Evolutionary conservation across 2,888 invertebrate species (phyloP), one percentile per base, ranked within the genome.

Genomic region (Melinopterus prodromus): DNA sequence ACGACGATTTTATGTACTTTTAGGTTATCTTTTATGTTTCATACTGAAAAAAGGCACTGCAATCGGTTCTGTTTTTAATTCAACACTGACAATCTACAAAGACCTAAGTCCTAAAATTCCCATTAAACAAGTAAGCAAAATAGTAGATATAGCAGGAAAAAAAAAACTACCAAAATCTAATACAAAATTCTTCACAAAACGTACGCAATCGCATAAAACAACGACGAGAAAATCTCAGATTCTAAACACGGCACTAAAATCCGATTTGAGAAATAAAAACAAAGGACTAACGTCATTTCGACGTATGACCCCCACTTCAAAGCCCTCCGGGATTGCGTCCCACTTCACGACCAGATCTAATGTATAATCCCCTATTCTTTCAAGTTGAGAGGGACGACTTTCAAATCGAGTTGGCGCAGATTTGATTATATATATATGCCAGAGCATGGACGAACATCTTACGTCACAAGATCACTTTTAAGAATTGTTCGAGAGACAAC

Each of bases 311-410:
- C 53, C 53, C 12, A 53, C 53, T 53, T 53, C 53, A 12, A 12
- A 53, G 53, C 5, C 53, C 53, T 53, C 12, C 53, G 53, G 12
- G 53, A 53, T 12, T 9, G 53, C 53, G 53, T 53, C 53, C 53
- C 53, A 12, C 53, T 53, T 53, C 53, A 53, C 53, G 53, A 53
- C 53, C 26, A 26, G 26, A 26, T 26, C 26, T 3, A 26, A 26
- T 26, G 26, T 53, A 53, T 53, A 12, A 53, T 53, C 53, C 53
- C 12, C 53, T 53, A 53, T 53, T 53, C 12, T 53, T 53, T 12
- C 53, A 53, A 53, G 53, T 53, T 53, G 53, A 53, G 53, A 53
- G 53, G 53, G 53, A 53, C 53, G 53, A 53, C 53, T 53, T 53
- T 53, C 7, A 53, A 53, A 9, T 12, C 9, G 12, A 53, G 7